Percentiles rank a stretch among this genome's conserved stretches.
These are phyloP conservation scores for Paramisgurnus dabryanus DNA, from an alignment of 2,113 vertebrate genomes.

Conservation along the genomic window DNA sequence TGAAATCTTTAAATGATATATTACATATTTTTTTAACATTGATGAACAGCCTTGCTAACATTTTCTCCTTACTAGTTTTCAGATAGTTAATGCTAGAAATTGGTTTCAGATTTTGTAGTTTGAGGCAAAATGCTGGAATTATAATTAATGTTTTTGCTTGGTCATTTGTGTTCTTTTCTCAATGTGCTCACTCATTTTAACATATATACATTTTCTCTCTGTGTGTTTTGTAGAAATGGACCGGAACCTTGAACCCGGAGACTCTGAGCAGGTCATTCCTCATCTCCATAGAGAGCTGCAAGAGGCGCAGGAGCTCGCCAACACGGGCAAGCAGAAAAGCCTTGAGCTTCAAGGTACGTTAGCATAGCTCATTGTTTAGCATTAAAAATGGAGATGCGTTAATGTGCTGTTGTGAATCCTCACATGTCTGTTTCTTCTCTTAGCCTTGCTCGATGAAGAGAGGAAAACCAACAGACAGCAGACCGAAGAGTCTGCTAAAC, in stretches of 20 bases:
- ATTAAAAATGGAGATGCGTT: background rate
- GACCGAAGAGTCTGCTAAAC: slow-evolving; percentile 91
- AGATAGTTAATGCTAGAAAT: too few species aligned
- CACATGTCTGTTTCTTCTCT: slow-evolving; percentile 44
- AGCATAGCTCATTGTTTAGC: background rate
- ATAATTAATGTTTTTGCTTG: too few species aligned
- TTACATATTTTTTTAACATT: too few species aligned
- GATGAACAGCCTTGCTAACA: too few species aligned
- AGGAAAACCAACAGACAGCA: slow-evolving; percentile 85
- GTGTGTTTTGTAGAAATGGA: slow-evolving; percentile 74
- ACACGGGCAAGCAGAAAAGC: slow-evolving; percentile 93
- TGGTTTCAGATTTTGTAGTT: too few species aligned
- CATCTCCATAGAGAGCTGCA: slow-evolving; percentile 90
- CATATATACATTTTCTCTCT: background rate
- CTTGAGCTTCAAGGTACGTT: slow-evolving; percentile 92
- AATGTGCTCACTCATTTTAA: background rate
- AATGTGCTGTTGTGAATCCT: background rate
- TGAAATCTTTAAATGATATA: too few species aligned
- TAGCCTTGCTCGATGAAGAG: slow-evolving; percentile 95
- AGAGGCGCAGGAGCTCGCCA: slow-evolving; percentile 95
- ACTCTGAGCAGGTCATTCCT: slow-evolving; percentile 91
- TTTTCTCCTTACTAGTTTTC: too few species aligned
- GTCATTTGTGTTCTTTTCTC: background rate
- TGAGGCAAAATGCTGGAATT: too few species aligned
- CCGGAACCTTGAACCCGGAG: slow-evolving; percentile 82